Evolutionary conservation across 2,888 invertebrate species (phyloP), one percentile per base, ranked within the genome.

Genomic region (Phengaris alcon): DNA sequence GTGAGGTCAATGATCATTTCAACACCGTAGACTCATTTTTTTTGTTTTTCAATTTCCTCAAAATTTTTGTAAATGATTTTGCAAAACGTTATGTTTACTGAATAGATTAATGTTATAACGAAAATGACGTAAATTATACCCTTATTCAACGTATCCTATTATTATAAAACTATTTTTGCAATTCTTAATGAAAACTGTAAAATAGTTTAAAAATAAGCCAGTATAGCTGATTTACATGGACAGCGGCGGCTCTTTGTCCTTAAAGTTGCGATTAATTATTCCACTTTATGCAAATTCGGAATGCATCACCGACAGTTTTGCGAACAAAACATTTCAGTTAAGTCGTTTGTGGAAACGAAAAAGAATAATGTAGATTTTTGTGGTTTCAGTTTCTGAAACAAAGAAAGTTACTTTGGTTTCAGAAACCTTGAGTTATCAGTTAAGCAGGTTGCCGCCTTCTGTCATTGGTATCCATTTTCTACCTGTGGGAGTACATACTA

Each of bases 231-330:
- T 93, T 91, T 91, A 89, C 91, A 92, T 93, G 87, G 88, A 88
- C 86, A 86, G 89, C 88, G 87, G 83, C 84, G 84, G 85, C 87
- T 88, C 90, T 90, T 90, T 90, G 90, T 90, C 87, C 89, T 88
- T 90, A 84, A 89, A 90, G 86, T 91, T 89, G 87, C 88, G 88
- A 90, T 91, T 92, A 92, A 91, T 90, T 93, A 92, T 91, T 91
- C 91, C 81, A 86, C 83, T 91, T 91, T 91, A 92, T 93, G 91
- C 86, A 88, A 91, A 93, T 82, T 35, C 35, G 6, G 51, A 48
- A 22, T 48, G 15, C 48, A 22, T 51, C 22, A 51, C 48, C 48
- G 52, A 15, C 70, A 12, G 35, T 72, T 51, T 51, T 72, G 48
- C 22, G 10, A 52, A 54, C 52, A 52, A 52, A 54, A 72, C 35